Percentiles rank a stretch among this genome's conserved stretches.
Conservation (phyloP, 2,888 invertebrate genomes). For the Crepidodera aurea region DNA sequence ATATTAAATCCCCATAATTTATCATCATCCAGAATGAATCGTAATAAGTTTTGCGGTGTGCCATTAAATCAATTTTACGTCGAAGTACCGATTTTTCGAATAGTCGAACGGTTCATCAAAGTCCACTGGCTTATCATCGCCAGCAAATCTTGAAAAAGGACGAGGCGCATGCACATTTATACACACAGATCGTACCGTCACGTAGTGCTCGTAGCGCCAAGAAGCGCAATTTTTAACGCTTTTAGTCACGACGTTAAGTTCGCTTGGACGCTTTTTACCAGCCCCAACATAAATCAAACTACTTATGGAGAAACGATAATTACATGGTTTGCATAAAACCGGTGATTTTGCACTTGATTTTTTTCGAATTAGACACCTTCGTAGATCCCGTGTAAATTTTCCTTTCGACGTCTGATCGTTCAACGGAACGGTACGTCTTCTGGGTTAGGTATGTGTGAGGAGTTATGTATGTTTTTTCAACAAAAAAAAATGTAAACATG, state of each 20-base stretch:
- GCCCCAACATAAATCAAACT: constrained; percentile 39
- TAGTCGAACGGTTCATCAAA: constrained; percentile 15
- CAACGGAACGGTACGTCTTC: constrained; percentile 5
- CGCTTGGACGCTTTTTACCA: constrained; percentile 25
- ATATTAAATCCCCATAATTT: neutral
- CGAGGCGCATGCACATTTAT: constrained; percentile 20
- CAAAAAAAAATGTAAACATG: neutral
- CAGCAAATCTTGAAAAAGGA: neutral
- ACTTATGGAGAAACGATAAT: constrained; percentile 40
- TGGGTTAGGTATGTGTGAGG: constrained; percentile 5
- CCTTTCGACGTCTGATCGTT: constrained; percentile 22
- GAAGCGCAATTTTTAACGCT: constrained; percentile 36
- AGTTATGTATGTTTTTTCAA: neutral
- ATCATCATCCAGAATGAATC: neutral
- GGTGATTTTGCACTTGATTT: constrained; percentile 33
- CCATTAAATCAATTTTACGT: constrained; percentile 17
- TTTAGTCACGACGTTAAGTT: constrained; percentile 31
- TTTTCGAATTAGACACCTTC: constrained; percentile 28
- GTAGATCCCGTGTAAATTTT: constrained; percentile 28
- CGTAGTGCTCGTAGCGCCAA: constrained; percentile 32
- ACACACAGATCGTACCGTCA: constrained; percentile 24
- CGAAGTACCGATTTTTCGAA: neutral
- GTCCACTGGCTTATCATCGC: constrained; percentile 10
- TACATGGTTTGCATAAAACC: constrained; percentile 33
- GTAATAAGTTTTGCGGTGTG: neutral